These are phyloP conservation scores for Wasmannia auropunctata DNA, from an alignment of 1,140 invertebrate species.

Conservation along the genomic window DNA sequence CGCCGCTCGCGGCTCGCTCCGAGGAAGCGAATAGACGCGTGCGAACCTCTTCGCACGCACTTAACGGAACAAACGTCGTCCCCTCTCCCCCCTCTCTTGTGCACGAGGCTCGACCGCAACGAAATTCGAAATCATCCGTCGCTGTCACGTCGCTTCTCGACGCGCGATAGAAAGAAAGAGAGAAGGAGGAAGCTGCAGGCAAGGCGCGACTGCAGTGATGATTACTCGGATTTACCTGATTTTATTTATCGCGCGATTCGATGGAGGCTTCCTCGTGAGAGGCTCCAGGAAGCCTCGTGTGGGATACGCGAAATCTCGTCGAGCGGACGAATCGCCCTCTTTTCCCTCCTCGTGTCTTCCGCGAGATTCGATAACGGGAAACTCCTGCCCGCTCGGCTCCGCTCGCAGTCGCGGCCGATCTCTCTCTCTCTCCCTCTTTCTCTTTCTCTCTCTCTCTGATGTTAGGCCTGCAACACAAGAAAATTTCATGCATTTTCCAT, in stretches of 20 bases:
- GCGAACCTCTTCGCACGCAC: neutral
- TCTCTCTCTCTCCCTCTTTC: slow-evolving; percentile 12
- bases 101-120: neutral
- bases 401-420: neutral
- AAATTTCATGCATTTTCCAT: slow-evolving; percentile 74
- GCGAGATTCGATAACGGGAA: slow-evolving; percentile 58
- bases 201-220: no score
- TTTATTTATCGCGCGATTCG: slow-evolving; percentile 23
- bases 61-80: slow-evolving; percentile 46
- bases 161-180: neutral
- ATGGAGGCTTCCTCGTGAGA: neutral
- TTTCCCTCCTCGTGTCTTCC: neutral
- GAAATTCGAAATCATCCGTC: slow-evolving; percentile 49
- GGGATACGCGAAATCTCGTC: slow-evolving; percentile 23
- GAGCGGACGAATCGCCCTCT: neutral
- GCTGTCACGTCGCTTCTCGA: no score
- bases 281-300: neutral
- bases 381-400: slow-evolving; percentile 34
- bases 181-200: neutral
- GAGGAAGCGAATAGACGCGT: neutral
- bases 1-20: no score
- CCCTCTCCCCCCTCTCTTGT: no score
- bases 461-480: slow-evolving; percentile 68
- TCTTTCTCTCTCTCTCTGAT: no score
- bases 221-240: slow-evolving; percentile 25